phyloP scores from a whole-genome alignment of 2,797 vertebrate genomes.

The Diplodus sargus region DNA sequence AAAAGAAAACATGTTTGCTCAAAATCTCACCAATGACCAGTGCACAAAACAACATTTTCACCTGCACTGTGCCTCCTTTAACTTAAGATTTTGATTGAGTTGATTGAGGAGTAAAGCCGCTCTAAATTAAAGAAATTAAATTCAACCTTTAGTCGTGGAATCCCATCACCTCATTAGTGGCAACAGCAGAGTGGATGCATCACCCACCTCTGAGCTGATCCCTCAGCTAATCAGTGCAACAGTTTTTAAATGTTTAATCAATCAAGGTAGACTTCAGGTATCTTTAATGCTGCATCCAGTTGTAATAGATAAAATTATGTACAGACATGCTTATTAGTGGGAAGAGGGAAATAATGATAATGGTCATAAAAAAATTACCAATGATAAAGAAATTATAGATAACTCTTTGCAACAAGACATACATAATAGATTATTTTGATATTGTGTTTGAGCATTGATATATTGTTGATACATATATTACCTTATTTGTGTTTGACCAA shows the following conservation, averaged over 20 bases:
- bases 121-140: conserved; percentile 35
- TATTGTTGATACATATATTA: background rate
- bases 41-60: too few relatives aligned
- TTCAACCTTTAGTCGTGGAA: conserved; percentile 41
- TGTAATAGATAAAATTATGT: background rate
- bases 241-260: background rate
- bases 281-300: background rate
- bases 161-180: background rate
- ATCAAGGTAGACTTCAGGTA: background rate
- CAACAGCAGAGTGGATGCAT: background rate
- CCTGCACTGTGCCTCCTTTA: too few relatives aligned
- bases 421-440: too few relatives aligned
- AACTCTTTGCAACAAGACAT: too few relatives aligned
- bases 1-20: too few relatives aligned
- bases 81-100: conserved; percentile 12
- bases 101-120: background rate
- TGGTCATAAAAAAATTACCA: too few relatives aligned
- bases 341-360: too few relatives aligned
- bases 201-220: background rate
- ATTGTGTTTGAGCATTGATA: background rate
- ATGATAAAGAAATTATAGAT: too few relatives aligned
- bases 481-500: background rate
- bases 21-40: too few relatives aligned
- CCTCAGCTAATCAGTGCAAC: background rate
- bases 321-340: background rate